Conservation (phyloP, 2,113 vertebrate species). For the Microtus montanus region DNA sequence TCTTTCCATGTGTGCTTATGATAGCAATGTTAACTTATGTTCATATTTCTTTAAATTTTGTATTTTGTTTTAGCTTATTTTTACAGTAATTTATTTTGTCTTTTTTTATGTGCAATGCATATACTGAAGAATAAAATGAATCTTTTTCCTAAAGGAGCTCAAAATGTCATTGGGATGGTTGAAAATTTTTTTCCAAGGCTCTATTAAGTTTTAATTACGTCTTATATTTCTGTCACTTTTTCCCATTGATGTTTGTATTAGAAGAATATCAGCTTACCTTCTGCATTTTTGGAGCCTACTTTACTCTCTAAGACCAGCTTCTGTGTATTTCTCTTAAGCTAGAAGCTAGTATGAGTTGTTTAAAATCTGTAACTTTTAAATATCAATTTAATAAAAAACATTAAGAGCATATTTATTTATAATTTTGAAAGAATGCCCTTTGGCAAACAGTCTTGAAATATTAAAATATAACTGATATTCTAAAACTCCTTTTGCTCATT, state of each 20-base stretch:
- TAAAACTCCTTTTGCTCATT: neutral
- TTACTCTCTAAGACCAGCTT: neutral
- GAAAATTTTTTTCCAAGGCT: neutral
- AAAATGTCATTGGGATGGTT: conserved; percentile 3
- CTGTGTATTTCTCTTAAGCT: neutral
- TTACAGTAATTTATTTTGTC: neutral
- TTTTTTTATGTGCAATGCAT: neutral
- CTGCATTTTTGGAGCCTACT: neutral
- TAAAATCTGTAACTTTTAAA: conserved; percentile 1
- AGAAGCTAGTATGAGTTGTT: neutral
- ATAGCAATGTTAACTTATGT: neutral
- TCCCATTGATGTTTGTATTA: neutral
- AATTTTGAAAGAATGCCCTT: neutral
- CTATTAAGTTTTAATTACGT: neutral
- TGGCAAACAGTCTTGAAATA: neutral
- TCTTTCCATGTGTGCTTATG: neutral
- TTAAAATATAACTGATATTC: neutral
- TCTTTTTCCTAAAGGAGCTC: conserved; percentile 1
- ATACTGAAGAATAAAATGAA: neutral
- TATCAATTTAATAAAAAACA: neutral
- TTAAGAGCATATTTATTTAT: neutral
- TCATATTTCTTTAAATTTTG: neutral
- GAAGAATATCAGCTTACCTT: neutral
- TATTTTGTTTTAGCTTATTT: neutral
- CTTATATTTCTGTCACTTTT: neutral